phyloP scores from a whole-genome alignment of 1,140 invertebrate species.

The Zaprionus tsacasi region DNA sequence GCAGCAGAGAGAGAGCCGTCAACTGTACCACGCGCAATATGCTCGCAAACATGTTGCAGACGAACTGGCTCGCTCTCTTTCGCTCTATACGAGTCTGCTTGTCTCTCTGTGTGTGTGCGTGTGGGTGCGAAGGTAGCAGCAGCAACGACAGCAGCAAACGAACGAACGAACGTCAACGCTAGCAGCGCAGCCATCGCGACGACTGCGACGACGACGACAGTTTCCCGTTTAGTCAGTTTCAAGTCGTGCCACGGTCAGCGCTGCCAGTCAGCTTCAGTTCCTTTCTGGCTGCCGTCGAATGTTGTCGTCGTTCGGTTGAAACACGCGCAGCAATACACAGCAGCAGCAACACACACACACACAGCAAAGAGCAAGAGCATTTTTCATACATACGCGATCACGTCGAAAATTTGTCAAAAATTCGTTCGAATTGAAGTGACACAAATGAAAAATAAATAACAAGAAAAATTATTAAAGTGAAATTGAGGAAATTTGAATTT shows the following conservation, averaged over 20 bases:
- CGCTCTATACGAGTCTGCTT: background rate
- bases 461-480: background rate
- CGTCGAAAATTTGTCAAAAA: slow-evolving; percentile 29
- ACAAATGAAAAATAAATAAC: slow-evolving; percentile 1
- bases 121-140: slow-evolving; percentile 63
- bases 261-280: slow-evolving; percentile 74
- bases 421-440: background rate
- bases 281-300: slow-evolving; percentile 83
- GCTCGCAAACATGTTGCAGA: slow-evolving; percentile 31
- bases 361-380: slow-evolving; percentile 23
- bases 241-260: slow-evolving; percentile 62
- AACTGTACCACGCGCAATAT: slow-evolving; percentile 59
- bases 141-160: slow-evolving; percentile 27
- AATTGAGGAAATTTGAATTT: background rate
- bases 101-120: slow-evolving; percentile 36
- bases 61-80: slow-evolving; percentile 8
- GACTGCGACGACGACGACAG: slow-evolving; percentile 31
- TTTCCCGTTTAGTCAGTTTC: slow-evolving; percentile 72
- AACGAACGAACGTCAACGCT: slow-evolving; percentile 21
- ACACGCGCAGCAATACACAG: slow-evolving; percentile 41
- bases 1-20: slow-evolving; percentile 47
- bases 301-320: slow-evolving; percentile 78
- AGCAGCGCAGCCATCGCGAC: slow-evolving; percentile 39
- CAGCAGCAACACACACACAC: slow-evolving; percentile 35
- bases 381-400: slow-evolving; percentile 25